These are phyloP conservation scores for Heteromyza rotundicornis DNA, from an alignment of 2,888 invertebrate genomes.

Conservation along the genomic window DNA sequence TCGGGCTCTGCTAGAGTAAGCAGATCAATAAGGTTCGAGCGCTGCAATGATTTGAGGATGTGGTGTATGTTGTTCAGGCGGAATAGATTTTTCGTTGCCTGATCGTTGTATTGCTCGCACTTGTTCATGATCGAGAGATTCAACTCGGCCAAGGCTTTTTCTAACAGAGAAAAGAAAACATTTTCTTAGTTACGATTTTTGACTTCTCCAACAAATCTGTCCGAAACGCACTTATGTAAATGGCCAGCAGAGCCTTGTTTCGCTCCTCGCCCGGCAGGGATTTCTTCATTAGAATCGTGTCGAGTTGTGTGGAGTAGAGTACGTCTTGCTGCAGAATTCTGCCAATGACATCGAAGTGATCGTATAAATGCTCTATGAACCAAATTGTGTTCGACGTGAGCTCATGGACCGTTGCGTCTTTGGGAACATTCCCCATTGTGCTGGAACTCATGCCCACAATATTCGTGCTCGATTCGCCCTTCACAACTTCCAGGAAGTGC, in stretches of 20 bases:
- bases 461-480: conserved; percentile 76
- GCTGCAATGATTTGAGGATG: conserved; percentile 87
- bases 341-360: conserved; percentile 76
- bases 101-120: conserved; percentile 89
- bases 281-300: conserved; percentile 64
- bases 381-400: conserved; percentile 92
- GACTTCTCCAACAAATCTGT: not conserved
- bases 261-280: conserved; percentile 64
- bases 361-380: conserved; percentile 85
- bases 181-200: no score
- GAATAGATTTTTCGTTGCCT: conserved; percentile 86
- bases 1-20: conserved; percentile 83
- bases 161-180: conserved; percentile 64
- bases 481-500: conserved; percentile 89
- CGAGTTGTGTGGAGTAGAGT: conserved; percentile 65
- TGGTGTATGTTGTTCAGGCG: conserved; percentile 95
- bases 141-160: conserved; percentile 87
- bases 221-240: conserved; percentile 83
- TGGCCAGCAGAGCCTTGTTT: conserved; percentile 73
- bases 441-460: conserved; percentile 66
- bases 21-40: conserved; percentile 82
- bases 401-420: conserved; percentile 98
- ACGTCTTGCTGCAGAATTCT: conserved; percentile 70
- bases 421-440: conserved; percentile 67
- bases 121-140: conserved; percentile 89